Conservation (phyloP, 2,797 vertebrate genomes). For the Gymnothorax javanicus region DNA sequence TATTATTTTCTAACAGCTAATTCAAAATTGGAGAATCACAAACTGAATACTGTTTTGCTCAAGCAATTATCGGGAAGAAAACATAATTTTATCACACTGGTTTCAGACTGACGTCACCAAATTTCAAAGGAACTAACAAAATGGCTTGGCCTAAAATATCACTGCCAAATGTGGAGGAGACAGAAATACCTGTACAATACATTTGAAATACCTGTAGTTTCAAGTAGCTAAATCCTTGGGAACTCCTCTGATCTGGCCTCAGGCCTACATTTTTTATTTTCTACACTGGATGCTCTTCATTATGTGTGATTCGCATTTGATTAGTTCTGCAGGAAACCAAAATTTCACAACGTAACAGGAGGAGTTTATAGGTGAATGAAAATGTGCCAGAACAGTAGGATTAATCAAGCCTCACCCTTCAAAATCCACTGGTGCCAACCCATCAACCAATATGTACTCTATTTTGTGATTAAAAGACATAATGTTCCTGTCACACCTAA, state of each 20-base stretch:
- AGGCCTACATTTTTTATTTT: background rate
- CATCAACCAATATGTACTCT: background rate
- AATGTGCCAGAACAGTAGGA: background rate
- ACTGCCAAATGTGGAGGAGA: too few relatives aligned
- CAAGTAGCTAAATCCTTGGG: too few relatives aligned
- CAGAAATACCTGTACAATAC: too few relatives aligned
- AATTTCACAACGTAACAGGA: background rate
- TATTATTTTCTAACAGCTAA: background rate
- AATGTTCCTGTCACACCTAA: background rate
- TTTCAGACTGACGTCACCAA: background rate
- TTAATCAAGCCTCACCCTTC: background rate
- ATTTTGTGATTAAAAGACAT: conserved; percentile 2
- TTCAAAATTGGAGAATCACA: background rate
- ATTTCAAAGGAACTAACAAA: background rate
- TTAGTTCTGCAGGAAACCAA: background rate
- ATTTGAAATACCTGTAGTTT: too few relatives aligned
- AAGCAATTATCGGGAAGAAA: background rate
- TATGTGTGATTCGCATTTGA: background rate
- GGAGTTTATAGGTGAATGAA: background rate
- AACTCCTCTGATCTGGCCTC: too few relatives aligned
- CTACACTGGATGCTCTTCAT: background rate
- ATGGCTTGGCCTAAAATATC: background rate
- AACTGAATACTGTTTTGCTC: background rate
- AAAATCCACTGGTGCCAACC: background rate
- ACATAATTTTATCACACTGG: background rate